These are phyloP conservation scores for Lissocephala sabroskyi DNA, from an alignment of 2,888 invertebrate genomes.

Conservation along the genomic window DNA sequence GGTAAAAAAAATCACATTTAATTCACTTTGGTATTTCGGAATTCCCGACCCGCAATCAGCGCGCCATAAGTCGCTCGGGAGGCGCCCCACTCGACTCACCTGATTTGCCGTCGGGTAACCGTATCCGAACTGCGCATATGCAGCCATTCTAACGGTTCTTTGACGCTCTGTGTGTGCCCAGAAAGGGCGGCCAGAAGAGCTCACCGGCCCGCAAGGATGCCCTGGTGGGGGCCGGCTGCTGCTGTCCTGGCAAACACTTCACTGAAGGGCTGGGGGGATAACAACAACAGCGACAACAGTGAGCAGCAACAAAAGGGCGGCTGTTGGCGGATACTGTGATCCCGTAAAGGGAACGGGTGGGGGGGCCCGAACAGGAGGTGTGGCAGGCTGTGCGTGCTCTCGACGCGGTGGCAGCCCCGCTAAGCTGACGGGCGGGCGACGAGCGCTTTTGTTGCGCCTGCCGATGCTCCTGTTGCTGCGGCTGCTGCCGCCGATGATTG, in stretches of 20 bases:
- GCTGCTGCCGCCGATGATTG: slow-evolving; percentile 13
- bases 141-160: slow-evolving; percentile 73
- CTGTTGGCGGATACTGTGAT: too few relatives aligned
- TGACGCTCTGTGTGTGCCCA: slow-evolving; percentile 18
- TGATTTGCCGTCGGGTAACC: slow-evolving; percentile 93
- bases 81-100: slow-evolving; percentile 74
- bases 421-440: slow-evolving; percentile 46
- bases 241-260: slow-evolving; percentile 19
- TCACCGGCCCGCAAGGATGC: slow-evolving; percentile 23
- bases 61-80: too few relatives aligned
- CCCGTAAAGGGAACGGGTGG: slow-evolving; percentile 10
- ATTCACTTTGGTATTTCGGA: too few relatives aligned
- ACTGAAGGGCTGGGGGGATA: slow-evolving; percentile 10
- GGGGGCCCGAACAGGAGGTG: too few relatives aligned
- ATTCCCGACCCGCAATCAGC: too few relatives aligned
- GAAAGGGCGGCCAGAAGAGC: slow-evolving; percentile 41
- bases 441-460: slow-evolving; percentile 30
- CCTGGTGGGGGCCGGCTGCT: too few relatives aligned
- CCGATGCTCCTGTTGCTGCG: slow-evolving; percentile 21
- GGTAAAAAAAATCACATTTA: too few relatives aligned
- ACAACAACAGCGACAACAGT: background rate
- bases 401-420: too few relatives aligned
- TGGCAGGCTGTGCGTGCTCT: slow-evolving; percentile 58
- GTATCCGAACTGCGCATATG: slow-evolving; percentile 95
- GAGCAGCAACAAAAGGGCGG: too few relatives aligned